A percentile compares a stretch with the other conserved stretches of the same genome.
phyloP scores from a whole-genome alignment of 2,888 invertebrate genomes.

The Ryuthela nishihirai region DNA sequence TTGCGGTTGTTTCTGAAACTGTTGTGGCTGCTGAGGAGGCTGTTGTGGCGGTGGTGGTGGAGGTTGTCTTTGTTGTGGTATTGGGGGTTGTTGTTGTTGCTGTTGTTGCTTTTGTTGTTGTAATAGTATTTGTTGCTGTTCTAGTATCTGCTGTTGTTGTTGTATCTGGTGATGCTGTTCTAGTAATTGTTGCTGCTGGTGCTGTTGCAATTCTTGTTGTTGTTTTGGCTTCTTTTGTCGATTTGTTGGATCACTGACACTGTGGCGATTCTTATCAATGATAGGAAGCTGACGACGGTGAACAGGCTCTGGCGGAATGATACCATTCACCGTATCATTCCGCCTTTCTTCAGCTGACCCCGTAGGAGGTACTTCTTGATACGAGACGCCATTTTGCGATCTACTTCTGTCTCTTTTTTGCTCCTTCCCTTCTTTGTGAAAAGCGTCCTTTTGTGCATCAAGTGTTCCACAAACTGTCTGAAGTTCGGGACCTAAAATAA shows the following conservation, averaged over 20 bases:
- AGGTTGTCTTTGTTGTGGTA: too few species aligned
- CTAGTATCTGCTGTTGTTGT: background rate
- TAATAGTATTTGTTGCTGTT: background rate
- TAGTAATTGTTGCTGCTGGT: background rate
- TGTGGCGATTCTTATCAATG: slow-evolving; percentile 3
- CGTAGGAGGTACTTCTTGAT: too few species aligned
- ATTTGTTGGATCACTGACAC: too few species aligned
- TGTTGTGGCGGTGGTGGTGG: too few species aligned
- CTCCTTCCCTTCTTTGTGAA: too few species aligned
- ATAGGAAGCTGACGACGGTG: slow-evolving; percentile 12
- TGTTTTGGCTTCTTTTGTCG: too few species aligned
- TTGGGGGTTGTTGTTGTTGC: too few species aligned
- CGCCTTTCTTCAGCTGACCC: slow-evolving; percentile 17
- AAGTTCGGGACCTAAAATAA: too few species aligned
- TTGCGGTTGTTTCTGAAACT: slow-evolving; percentile 10
- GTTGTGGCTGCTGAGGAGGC: slow-evolving; percentile 9
- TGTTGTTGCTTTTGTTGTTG: slow-evolving; percentile 1
- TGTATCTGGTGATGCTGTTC: background rate
- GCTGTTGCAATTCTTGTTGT: background rate
- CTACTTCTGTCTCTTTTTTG: too few species aligned
- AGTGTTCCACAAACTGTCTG: too few species aligned
- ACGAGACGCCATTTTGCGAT: too few species aligned
- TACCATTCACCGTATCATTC: slow-evolving; percentile 16
- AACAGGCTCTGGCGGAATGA: slow-evolving; percentile 4
- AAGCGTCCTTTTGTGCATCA: too few species aligned